phyloP scores from a whole-genome alignment of 30 jellyfish, hydroid and myxozoan species.

The Chrysaora quinquecirrha region DNA sequence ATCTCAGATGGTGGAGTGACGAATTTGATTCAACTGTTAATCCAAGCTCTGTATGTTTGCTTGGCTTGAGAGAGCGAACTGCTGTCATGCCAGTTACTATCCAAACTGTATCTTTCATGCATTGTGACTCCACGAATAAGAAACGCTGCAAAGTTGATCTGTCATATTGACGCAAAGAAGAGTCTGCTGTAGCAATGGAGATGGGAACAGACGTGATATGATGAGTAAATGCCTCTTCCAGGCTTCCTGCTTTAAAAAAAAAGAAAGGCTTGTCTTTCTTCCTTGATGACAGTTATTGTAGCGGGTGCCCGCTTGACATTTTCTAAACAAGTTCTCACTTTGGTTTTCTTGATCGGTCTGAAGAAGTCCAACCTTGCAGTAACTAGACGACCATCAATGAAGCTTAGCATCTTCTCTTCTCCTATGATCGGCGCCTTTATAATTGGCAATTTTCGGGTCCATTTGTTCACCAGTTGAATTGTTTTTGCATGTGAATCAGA shows the following conservation, averaged over 20 bases:
- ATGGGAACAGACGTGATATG: slow-evolving; percentile 8
- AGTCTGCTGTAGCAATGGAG: slow-evolving; percentile 18
- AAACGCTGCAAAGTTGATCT: slow-evolving; percentile 40
- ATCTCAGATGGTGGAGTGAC: slow-evolving; percentile 22
- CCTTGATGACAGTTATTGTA: slow-evolving; percentile 27
- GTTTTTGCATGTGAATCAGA: slow-evolving; percentile 45
- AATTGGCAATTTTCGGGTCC: slow-evolving; percentile 46
- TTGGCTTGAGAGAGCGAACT: slow-evolving; percentile 41
- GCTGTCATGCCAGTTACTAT: slow-evolving; percentile 53
- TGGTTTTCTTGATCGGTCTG: slow-evolving; percentile 50
- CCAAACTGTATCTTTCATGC: slow-evolving; percentile 31
- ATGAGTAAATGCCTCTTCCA: slow-evolving; percentile 9
- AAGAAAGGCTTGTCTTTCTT: slow-evolving; percentile 7
- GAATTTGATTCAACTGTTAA: slow-evolving; percentile 23
- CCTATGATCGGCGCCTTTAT: slow-evolving; percentile 37
- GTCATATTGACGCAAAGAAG: slow-evolving; percentile 19
- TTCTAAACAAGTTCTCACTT: slow-evolving; percentile 40
- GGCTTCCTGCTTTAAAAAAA: background rate
- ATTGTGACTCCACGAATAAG: slow-evolving; percentile 52
- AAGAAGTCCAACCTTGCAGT: slow-evolving; percentile 56
- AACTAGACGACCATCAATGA: slow-evolving; percentile 55
- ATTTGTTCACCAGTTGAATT: slow-evolving; percentile 43
- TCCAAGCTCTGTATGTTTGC: slow-evolving; percentile 45
- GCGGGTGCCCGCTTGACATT: slow-evolving; percentile 29
- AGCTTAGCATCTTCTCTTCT: slow-evolving; percentile 47